Evolutionary conservation across 2,797 vertebrate species (phyloP), one percentile per base, ranked within the genome.

Genomic region (Acomys russatus): DNA sequence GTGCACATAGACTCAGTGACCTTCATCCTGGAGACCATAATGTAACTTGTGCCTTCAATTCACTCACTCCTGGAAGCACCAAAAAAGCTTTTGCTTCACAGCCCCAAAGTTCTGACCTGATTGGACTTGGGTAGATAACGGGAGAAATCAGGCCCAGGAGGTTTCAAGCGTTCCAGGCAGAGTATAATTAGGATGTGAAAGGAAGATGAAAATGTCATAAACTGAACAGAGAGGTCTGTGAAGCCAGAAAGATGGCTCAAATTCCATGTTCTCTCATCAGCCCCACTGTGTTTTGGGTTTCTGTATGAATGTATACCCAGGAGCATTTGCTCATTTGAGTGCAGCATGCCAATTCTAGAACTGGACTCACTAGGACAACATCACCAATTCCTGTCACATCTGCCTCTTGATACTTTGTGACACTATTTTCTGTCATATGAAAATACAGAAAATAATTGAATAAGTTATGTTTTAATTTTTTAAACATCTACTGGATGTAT

Each of bases 131-230:
- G 15, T 82, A 88, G 78, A 56, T 83, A 93, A 87, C 7, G 22
- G 88, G 11, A 89, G n/a, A 95, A 96, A 86, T 89, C 74, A 68
- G 23, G 33, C 51, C 61, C 64, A 15, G n/a, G 28, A 77, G 61
- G 92, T 79, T 70, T 90, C 56, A 88, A 93, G 70, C 80, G 54
- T 88, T 92, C 85, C 82, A 88, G 86, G 59, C 20, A 76, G 78
- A 83, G 28, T 86, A 49, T 44, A 96, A 93, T 20, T 66, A 87
- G 12, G 66, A 77, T 86, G 68, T 95, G 92, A 93, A 82, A n/a
- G 92, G 91, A 97, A 96, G 59, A 96, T 79, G 68, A 94, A 93
- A 74, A 78, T 61, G 25, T 82, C 89, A 89, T 6, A 15, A 82
- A 71, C 0, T 88, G 38, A 94, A 88, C 77, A 59, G 0, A 82